Percentiles rank a stretch among this genome's conserved stretches.
Conservation (phyloP, 2,888 invertebrate species). For the Heliothis peltigera region DNA sequence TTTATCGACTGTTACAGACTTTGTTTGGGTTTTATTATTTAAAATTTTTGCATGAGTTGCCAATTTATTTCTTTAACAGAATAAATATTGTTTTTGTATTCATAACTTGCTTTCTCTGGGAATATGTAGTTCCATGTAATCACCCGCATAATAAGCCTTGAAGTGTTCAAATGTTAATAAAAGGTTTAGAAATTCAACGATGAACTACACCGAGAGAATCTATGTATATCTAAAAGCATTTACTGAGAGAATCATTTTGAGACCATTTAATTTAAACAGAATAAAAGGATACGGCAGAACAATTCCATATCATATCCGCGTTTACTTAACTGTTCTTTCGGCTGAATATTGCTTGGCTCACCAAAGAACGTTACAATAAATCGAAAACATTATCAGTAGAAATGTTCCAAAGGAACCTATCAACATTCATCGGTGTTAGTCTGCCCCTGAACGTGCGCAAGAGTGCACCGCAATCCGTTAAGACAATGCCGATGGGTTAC, state of each 20-base stretch:
- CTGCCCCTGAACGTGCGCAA: conserved; percentile 62
- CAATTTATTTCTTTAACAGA: background rate
- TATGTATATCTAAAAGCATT: too few species aligned
- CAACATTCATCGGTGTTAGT: conserved; percentile 52
- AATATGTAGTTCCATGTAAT: too few species aligned
- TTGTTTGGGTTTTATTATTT: conserved; percentile 23
- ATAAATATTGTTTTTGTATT: background rate
- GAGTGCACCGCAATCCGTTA: conserved; percentile 70
- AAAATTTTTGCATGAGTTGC: background rate
- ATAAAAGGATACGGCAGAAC: background rate
- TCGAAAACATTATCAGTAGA: conserved; percentile 31
- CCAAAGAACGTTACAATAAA: conserved; percentile 26
- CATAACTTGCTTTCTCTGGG: too few species aligned
- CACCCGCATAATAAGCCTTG: too few species aligned
- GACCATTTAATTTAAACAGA: background rate
- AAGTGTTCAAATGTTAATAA: too few species aligned
- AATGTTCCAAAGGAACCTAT: conserved; percentile 48
- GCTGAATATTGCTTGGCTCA: conserved; percentile 18
- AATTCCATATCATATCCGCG: background rate
- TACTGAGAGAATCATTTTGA: background rate
- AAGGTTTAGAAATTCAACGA: too few species aligned
- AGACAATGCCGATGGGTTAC: conserved; percentile 79
- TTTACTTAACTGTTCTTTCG: conserved; percentile 8
- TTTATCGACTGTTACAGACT: conserved; percentile 45
- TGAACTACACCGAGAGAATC: too few species aligned